Base-by-base conservation (phyloP, 2,888 invertebrate genomes). In the Eulithis testata region DNA sequence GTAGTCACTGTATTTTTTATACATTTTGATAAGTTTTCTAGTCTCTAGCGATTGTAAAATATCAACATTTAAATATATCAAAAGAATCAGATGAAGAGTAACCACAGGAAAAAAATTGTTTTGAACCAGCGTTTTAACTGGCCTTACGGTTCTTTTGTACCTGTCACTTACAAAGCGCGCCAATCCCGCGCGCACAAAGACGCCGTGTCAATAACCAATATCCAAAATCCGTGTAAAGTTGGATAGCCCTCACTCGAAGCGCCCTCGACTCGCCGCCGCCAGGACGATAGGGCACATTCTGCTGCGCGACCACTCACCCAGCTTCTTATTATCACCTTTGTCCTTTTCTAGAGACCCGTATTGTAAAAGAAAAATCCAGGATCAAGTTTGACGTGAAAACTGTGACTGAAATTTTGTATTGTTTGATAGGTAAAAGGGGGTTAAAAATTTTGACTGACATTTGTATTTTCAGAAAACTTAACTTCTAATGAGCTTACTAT, bases 271-370 rank as follows among this genome's bases (percentile, higher is more conserved):
- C 71, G 75, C 73, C 75, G 75, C 73, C 75, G 73, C 69, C 57
- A 54, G 73, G 75, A 77, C 79, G 87, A 87, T 87, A 87, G 82
- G 82, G 87, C 87, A 87, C 87, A 87, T 81, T 86, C 79, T 82
- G 83, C 66, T 78, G 80, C 77, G 72, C 79, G 75, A 76, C 76
- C 71, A 71, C 83, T 79, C 81, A 78, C 77, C 78, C 52, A 52
- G 66, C 79, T 76, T 79, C 81, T 86, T 85, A 83, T 84, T 84
- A 85, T 82, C 80, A 82, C 86, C 83, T 87, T 87, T 86, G 86
- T 87, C 77, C 83, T 82, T 82, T 82, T 81, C 21, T 27, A 44
- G 59, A 31, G 51, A n/a, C 44, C 37, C 59, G 31, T 51, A 44
- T 1, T 11, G 51, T 14, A 27, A 31, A n/a, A 12, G 2, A 49